These are phyloP conservation scores for Schmidtea mediterranea DNA, from an alignment of 1,140 invertebrate genomes.

Conservation along the genomic window DNA sequence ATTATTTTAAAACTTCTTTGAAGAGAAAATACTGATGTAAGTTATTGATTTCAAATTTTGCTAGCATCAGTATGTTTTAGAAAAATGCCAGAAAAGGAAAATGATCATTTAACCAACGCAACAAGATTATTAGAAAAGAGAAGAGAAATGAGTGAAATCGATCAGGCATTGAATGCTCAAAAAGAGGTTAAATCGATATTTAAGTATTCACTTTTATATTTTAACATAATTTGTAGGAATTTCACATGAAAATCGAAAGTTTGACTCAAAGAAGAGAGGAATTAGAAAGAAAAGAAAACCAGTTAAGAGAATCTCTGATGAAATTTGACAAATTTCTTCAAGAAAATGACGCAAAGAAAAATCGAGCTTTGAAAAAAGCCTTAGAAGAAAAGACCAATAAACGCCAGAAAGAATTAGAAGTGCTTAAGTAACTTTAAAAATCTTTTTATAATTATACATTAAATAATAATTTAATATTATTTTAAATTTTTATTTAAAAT, in stretches of 20 bases:
- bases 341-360: constrained; percentile 27
- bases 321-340: constrained; percentile 29
- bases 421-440: constrained; percentile 7
- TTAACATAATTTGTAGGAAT: constrained; percentile 15
- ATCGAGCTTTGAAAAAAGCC: constrained; percentile 24
- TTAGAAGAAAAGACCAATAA: constrained; percentile 24
- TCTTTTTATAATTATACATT: too few species aligned
- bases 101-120: constrained; percentile 27
- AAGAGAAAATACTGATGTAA: constrained; percentile 27
- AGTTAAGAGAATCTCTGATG: constrained; percentile 23
- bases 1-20: constrained; percentile 25
- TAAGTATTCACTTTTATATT: background rate
- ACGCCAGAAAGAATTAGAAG: constrained; percentile 25
- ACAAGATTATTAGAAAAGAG: constrained; percentile 24
- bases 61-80: constrained; percentile 10
- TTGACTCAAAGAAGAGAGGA: constrained; percentile 26
- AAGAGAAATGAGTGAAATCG: constrained; percentile 26
- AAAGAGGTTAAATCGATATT: constrained; percentile 17
- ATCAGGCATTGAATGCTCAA: too few species aligned
- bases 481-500: too few species aligned
- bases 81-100: constrained; percentile 27
- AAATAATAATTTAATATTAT: too few species aligned
- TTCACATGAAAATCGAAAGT: constrained; percentile 30
- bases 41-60: constrained; percentile 8
- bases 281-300: constrained; percentile 25